phyloP scores from a whole-genome alignment of 2,797 vertebrate species.

The Serranus cabrilla region DNA sequence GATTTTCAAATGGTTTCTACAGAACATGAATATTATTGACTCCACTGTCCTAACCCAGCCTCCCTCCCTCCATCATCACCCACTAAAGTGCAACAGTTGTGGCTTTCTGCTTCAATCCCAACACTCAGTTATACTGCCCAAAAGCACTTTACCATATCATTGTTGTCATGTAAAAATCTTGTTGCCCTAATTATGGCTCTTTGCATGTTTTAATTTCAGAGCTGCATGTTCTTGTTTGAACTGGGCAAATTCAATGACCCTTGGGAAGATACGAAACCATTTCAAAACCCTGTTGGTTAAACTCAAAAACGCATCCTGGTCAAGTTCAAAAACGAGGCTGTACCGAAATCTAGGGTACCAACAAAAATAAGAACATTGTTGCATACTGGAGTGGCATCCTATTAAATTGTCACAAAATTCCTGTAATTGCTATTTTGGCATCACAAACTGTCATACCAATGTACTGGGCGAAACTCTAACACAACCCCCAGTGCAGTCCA shows the following conservation, averaged over 20 bases:
- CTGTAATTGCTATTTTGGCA: conserved; percentile 34
- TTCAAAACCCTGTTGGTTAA: conserved; percentile 27
- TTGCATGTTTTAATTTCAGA: conserved; percentile 43
- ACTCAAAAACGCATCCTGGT: conserved; percentile 28
- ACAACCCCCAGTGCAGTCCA: conserved; percentile 22
- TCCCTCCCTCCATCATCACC: conserved; percentile 25
- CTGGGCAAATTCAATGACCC: conserved; percentile 10
- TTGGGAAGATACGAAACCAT: conserved; percentile 27
- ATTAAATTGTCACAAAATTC: conserved; percentile 36
- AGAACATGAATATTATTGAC: conserved; percentile 46
- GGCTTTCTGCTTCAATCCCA: conserved; percentile 50
- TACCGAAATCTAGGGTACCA: conserved; percentile 1
- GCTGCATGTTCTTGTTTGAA: conserved; percentile 26
- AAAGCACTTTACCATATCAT: conserved; percentile 38
- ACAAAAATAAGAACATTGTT: conserved; percentile 25
- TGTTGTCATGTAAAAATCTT: conserved; percentile 56
- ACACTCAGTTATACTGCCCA: conserved; percentile 17
- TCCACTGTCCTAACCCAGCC: conserved; percentile 15
- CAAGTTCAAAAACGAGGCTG: conserved; percentile 29
- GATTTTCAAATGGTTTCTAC: conserved; percentile 43
- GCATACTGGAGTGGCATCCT: conserved; percentile 23
- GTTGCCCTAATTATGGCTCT: conserved; percentile 37
- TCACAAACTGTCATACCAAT: conserved; percentile 11
- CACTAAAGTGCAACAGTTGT: conserved; percentile 54
- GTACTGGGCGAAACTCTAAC: conserved; percentile 5